phyloP scores from a whole-genome alignment of 2,888 invertebrate genomes.

The Noctua janthina region DNA sequence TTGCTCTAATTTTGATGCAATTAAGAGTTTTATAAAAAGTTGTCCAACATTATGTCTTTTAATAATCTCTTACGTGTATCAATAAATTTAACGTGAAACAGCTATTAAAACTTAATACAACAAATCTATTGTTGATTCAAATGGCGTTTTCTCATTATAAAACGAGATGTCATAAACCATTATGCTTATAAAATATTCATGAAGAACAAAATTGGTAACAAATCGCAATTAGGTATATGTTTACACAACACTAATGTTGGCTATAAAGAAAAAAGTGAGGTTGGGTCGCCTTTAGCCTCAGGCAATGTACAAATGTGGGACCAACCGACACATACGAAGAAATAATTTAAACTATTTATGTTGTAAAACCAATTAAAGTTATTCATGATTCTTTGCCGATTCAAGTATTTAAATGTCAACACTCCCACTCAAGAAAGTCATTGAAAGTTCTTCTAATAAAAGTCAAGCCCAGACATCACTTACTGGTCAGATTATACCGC shows the following conservation, averaged over 20 bases:
- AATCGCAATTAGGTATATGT: constrained; percentile 81
- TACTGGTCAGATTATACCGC: constrained; percentile 50
- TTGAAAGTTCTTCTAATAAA: constrained; percentile 37
- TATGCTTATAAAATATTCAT: constrained; percentile 76
- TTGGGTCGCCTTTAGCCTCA: constrained; percentile 70
- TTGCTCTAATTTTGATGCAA: constrained; percentile 25
- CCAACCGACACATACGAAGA: constrained; percentile 73
- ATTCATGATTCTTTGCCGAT: constrained; percentile 58
- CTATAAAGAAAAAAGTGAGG: constrained; percentile 71
- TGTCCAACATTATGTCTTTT: neutral
- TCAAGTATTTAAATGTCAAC: constrained; percentile 48
- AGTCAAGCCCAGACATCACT: constrained; percentile 36
- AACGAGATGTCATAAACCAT: constrained; percentile 66
- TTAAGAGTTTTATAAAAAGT: neutral
- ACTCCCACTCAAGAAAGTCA: constrained; percentile 31
- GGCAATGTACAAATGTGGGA: constrained; percentile 68
- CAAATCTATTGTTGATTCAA: constrained; percentile 49
- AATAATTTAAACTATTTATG: constrained; percentile 77
- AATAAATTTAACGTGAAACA: constrained; percentile 12
- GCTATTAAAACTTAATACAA: constrained; percentile 22
- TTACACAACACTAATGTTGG: constrained; percentile 79
- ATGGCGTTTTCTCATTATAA: constrained; percentile 63
- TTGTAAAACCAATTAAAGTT: constrained; percentile 76
- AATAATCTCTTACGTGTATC: neutral
- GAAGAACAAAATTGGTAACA: constrained; percentile 79